A percentile compares a stretch with the other conserved stretches of the same genome.
These are phyloP conservation scores for Megathymus violae DNA, from an alignment of 1,140 invertebrate genomes.

Conservation along the genomic window DNA sequence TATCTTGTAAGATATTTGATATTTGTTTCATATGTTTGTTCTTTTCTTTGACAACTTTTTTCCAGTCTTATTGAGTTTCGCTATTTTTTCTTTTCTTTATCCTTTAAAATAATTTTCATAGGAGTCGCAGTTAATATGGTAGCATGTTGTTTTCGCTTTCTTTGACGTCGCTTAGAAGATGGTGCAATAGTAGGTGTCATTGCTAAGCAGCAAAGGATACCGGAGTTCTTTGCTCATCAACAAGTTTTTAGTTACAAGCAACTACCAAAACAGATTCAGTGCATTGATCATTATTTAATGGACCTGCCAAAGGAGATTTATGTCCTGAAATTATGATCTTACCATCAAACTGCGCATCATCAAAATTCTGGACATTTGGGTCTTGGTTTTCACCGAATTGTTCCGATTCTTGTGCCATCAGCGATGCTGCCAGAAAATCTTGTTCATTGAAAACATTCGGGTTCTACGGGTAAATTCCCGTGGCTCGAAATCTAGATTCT, in stretches of 20 bases:
- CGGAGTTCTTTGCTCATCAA: no score
- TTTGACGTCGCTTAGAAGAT: no score
- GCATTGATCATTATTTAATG: no score
- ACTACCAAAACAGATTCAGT: no score
- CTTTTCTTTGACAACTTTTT: constrained; percentile 38
- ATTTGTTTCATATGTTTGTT: constrained; percentile 40
- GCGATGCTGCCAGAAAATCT: constrained; percentile 39
- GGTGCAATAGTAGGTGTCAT: no score
- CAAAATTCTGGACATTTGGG: constrained; percentile 35
- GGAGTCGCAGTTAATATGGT: no score
- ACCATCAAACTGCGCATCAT: constrained; percentile 29
- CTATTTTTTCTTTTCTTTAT: no score
- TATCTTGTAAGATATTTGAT: constrained; percentile 43
- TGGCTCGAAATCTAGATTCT: constrained; percentile 39
- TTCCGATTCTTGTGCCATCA: constrained; percentile 36
- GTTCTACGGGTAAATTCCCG: constrained; percentile 38
- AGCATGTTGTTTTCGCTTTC: no score
- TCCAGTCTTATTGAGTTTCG: no score
- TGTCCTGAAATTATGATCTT: constrained; percentile 36
- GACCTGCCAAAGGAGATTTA: constrained; percentile 34
- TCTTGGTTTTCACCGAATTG: constrained; percentile 38
- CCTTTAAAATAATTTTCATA: no score
- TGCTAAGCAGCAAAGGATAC: no score
- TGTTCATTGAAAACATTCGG: constrained; percentile 39
- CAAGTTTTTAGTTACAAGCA: no score